These are phyloP conservation scores for Drosophila kanekoi DNA, from an alignment of 2,888 invertebrate species.

Conservation along the genomic window DNA sequence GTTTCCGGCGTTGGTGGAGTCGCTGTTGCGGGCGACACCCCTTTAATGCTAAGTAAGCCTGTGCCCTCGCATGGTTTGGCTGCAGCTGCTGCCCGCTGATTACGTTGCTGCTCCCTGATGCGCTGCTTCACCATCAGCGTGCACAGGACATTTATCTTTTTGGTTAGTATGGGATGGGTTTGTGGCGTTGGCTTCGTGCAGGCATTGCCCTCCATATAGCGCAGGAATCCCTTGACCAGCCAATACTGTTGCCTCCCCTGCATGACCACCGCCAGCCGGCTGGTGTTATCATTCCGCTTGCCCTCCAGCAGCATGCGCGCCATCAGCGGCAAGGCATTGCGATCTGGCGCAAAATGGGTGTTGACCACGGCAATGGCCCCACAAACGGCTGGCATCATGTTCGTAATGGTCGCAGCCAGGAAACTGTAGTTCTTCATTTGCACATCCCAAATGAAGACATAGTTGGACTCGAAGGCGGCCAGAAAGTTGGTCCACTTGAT, in stretches of 20 bases:
- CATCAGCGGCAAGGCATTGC: conserved; percentile 70
- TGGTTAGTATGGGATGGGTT: conserved; percentile 83
- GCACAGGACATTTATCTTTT: conserved; percentile 83
- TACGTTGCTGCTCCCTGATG: conserved; percentile 61
- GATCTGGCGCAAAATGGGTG: conserved; percentile 70
- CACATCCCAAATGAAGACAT: conserved; percentile 83
- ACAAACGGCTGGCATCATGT: conserved; percentile 81
- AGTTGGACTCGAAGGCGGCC: conserved; percentile 79
- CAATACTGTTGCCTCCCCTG: conserved; percentile 80
- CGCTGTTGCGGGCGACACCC: background rate
- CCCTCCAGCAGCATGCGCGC: conserved; percentile 78
- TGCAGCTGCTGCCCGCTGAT: background rate
- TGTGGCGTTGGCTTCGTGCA: conserved; percentile 83
- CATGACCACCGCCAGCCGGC: conserved; percentile 81
- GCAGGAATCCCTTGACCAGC: conserved; percentile 82
- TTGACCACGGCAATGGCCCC: conserved; percentile 82
- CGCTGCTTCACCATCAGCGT: conserved; percentile 82
- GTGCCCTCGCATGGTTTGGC: background rate
- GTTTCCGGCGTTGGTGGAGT: background rate
- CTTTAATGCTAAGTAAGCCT: background rate
- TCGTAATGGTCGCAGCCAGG: conserved; percentile 80
- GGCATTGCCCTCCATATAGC: conserved; percentile 74
- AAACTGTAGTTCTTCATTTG: conserved; percentile 70
- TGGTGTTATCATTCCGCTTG: conserved; percentile 65
- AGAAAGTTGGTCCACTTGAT: conserved; percentile 83